phyloP scores from a whole-genome alignment of 2,113 vertebrate genomes.

The Pimephales promelas region DNA sequence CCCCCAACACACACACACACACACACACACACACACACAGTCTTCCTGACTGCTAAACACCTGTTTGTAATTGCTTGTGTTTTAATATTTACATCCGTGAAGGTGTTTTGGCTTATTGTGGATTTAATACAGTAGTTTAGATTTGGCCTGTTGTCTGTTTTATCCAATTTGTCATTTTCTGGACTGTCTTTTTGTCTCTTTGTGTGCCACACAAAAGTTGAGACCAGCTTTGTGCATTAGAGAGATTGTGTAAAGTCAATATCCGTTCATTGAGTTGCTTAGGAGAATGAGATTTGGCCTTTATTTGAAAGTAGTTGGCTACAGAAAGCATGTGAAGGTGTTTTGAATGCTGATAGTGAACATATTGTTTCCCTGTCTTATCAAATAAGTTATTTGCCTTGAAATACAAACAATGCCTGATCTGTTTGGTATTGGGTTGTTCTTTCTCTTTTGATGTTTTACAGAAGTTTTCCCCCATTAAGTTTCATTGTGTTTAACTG shows the following conservation, averaged over 20 bases:
- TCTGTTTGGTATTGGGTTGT: background rate
- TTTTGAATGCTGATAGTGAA: conserved; percentile 16
- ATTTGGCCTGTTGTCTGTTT: background rate
- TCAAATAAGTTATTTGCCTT: conserved; percentile 25
- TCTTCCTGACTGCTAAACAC: background rate
- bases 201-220: conserved; percentile 11
- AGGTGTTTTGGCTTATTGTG: background rate
- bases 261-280: conserved; percentile 51
- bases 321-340: conserved; percentile 1
- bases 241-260: conserved; percentile 41
- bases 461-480: background rate
- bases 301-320: conserved; percentile 32
- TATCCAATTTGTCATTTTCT: background rate
- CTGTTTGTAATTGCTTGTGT: background rate
- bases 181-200: background rate
- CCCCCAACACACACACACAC: background rate
- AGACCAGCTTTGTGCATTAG: conserved; percentile 52
- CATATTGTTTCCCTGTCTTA: conserved; percentile 24
- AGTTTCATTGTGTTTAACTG: conserved; percentile 8
- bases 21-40: background rate
- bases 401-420: background rate
- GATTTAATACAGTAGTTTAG: background rate
- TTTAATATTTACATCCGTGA: conserved; percentile 10
- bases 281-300: conserved; percentile 14
- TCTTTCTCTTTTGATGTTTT: conserved; percentile 6